Conservation (phyloP, 2,888 invertebrate genomes). For the Caenorhabditis parvicauda region DNA sequence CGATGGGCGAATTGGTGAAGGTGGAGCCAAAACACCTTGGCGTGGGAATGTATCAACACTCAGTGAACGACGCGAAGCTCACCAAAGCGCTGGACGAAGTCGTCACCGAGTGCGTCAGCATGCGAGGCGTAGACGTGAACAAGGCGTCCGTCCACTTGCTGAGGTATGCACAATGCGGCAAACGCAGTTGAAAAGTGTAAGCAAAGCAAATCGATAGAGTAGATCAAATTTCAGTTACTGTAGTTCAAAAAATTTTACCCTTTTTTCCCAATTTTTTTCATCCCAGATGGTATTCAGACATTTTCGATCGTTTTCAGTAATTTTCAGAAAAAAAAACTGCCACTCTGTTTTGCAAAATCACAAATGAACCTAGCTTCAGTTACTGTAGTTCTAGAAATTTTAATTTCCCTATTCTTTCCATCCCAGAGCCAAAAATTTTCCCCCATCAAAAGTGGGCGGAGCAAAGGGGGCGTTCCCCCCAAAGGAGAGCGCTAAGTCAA, state of each 20-base stretch:
- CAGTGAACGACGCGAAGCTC: conserved; percentile 78
- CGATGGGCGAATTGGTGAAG: conserved; percentile 85
- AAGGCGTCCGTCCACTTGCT: conserved; percentile 80
- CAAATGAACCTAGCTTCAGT: no score
- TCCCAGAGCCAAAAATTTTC: no score
- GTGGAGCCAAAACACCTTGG: conserved; percentile 88
- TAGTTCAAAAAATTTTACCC: no score
- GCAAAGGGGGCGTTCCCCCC: neutral
- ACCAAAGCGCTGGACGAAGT: conserved; percentile 75
- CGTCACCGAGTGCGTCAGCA: conserved; percentile 85
- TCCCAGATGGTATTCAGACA: no score
- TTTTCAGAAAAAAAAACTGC: neutral
- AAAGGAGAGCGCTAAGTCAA: neutral
- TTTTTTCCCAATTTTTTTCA: no score
- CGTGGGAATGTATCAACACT: conserved; percentile 91
- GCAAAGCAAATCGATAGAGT: no score
- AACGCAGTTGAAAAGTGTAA: conserved; percentile 21
- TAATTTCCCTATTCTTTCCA: neutral
- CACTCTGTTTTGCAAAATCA: conserved; percentile 35
- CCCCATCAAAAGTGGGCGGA: no score
- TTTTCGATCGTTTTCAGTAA: no score
- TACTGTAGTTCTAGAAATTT: neutral
- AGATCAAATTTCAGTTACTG: no score
- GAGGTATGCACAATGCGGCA: conserved; percentile 67
- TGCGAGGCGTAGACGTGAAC: conserved; percentile 88